Evolutionary conservation across 2,797 vertebrate species (phyloP).

Genomic region (Brotula barbata): DNA sequence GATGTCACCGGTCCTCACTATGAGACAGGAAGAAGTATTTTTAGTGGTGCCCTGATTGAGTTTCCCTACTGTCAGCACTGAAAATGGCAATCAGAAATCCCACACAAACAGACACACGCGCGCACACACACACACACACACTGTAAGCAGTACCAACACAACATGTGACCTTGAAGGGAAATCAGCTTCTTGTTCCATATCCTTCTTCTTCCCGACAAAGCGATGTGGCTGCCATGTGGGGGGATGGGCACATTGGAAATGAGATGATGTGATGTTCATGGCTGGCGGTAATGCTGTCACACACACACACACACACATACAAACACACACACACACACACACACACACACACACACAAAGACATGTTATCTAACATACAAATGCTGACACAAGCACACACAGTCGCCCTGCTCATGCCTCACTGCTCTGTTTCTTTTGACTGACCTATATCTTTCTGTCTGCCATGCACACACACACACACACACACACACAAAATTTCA

Average conservation of each 20-base stretch:
- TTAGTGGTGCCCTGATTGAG: slow-evolving; percentile 63
- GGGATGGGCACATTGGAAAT: slow-evolving; percentile 22
- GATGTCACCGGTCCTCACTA: slow-evolving; percentile 58
- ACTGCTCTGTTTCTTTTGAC: slow-evolving; percentile 43
- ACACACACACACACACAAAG: slow-evolving; percentile 8
- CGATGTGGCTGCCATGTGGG: slow-evolving; percentile 25
- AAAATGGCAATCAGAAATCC: slow-evolving; percentile 29
- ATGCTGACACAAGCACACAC: slow-evolving; percentile 25
- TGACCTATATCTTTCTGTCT: slow-evolving; percentile 69
- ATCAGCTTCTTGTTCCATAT: slow-evolving; percentile 30
- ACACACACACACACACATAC: slow-evolving; percentile 8
- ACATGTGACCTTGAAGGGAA: slow-evolving; percentile 37
- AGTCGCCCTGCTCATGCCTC: slow-evolving; percentile 30
- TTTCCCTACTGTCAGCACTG: slow-evolving; percentile 56
- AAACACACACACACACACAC: neutral
- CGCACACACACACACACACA: slow-evolving; percentile 19
- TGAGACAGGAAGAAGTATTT: slow-evolving; percentile 72
- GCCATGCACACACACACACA: slow-evolving; percentile 23
- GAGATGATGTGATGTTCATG: slow-evolving; percentile 38
- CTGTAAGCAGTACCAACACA: slow-evolving; percentile 3
- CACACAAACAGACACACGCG: slow-evolving; percentile 26
- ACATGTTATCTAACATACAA: no score
- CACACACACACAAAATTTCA: slow-evolving; percentile 28
- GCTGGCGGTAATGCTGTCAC: slow-evolving; percentile 7
- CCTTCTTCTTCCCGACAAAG: slow-evolving; percentile 2